Evolutionary conservation across 2,888 invertebrate species (phyloP), one percentile per base, ranked within the genome.

Genomic region (Adineta ricciae): DNA sequence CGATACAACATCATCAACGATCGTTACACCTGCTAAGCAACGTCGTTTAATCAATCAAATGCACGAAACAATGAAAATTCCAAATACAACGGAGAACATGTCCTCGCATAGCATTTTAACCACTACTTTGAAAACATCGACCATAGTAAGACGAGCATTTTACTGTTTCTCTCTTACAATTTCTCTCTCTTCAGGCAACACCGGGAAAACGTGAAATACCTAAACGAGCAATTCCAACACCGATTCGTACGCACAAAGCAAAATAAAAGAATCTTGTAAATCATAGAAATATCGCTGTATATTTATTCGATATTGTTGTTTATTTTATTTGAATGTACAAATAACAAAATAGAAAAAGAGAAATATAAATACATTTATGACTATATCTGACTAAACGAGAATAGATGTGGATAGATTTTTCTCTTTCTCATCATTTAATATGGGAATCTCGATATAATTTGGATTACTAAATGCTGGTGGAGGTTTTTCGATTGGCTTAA

Each of bases 391-490:
- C 24, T 78, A 78, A 78, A 78, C 78, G n/a, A 78, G 38, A 78
- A 78, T 78, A 38, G 78, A 78, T 41, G 21, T 41, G 7, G 41
- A 41, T 78, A 78, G 41, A 11, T 41, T n/a, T 41, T 78, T n/a
- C 41, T 41, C 78, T 41, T 78, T 19, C 24, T 24, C n/a, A 19
- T 78, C 11, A 41, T 41, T 9, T 41, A 78, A 41, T 38, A 41
- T 41, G 9, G 41, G n/a, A 11, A 41, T 41, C 1, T 41, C 78
- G 11, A 78, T 9, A 41, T 78, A 78, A 78, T 78, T 78, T 78
- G 78, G 78, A 78, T 78, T 78, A 24, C 41, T 78, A 19, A 78
- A 78, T 24, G 78, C 78, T 78, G 78, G 24, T 78, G 16, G 78
- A 78, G 24, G 21, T 41, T 38, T 41, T 41, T 38, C 38, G 24